A percentile compares a stretch with the other conserved stretches of the same genome.
phyloP scores from a whole-genome alignment of 1,140 invertebrate species.

The Drosophila prosaltans region DNA sequence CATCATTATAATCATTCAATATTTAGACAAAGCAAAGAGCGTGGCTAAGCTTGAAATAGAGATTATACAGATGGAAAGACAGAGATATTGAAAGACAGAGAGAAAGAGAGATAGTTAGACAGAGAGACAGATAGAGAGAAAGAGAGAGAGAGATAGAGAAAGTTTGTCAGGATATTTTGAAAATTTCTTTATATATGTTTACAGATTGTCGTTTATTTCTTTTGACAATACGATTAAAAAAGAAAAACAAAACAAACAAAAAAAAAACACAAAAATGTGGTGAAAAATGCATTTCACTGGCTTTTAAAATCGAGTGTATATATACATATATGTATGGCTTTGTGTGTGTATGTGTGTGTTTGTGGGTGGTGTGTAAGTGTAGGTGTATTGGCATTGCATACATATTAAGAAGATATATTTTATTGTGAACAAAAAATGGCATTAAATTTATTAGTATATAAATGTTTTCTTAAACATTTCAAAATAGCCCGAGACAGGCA shows the following conservation, averaged over 20 bases:
- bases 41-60: conserved; percentile 40
- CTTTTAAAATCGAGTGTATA: neutral
- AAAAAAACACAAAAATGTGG: conserved; percentile 28
- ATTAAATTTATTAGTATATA: conserved; percentile 54
- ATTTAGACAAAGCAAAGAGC: conserved; percentile 37
- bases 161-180: conserved; percentile 7
- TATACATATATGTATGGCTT: conserved; percentile 10
- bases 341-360: neutral
- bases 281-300: conserved; percentile 39
- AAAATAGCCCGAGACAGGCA: conserved; percentile 41
- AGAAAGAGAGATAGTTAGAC: neutral
- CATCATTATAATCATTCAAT: conserved; percentile 29
- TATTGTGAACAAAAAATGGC: conserved; percentile 55
- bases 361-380: neutral
- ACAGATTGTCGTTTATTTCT: conserved; percentile 10
- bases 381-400: conserved; percentile 18
- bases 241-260: neutral
- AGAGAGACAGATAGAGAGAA: conserved; percentile 12
- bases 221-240: neutral
- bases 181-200: conserved; percentile 15
- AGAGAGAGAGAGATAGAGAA: conserved; percentile 27
- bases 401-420: conserved; percentile 43
- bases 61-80: conserved; percentile 7
- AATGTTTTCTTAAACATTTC: conserved; percentile 68
- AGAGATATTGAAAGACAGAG: conserved; percentile 21